phyloP scores from a whole-genome alignment of 2,113 vertebrate genomes.

The Mus spicilegus region DNA sequence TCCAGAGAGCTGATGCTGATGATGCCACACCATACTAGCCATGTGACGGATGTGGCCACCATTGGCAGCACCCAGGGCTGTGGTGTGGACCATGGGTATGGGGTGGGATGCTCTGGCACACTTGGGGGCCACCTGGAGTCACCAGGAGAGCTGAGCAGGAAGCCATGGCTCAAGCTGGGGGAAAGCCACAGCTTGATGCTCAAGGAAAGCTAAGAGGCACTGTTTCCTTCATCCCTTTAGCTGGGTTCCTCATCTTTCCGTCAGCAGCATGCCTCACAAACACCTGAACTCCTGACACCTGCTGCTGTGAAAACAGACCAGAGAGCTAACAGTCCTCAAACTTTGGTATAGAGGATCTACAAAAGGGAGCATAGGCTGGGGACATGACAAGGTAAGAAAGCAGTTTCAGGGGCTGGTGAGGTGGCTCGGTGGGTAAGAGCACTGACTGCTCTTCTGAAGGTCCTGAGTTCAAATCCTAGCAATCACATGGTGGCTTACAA shows the following conservation, averaged over 20 bases:
- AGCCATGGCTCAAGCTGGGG: neutral
- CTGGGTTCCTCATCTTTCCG: neutral
- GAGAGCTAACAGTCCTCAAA: neutral
- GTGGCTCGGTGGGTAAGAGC: too few species aligned
- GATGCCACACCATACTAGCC: slow-evolving; percentile 92
- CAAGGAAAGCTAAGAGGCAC: neutral
- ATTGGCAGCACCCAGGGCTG: slow-evolving; percentile 94
- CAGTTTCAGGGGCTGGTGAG: neutral
- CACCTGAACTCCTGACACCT: neutral
- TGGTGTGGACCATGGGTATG: neutral
- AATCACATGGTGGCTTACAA: too few species aligned
- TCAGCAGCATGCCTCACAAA: neutral
- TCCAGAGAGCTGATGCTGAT: slow-evolving; percentile 93
- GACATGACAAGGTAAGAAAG: neutral
- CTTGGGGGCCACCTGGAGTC: neutral
- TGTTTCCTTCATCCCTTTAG: neutral
- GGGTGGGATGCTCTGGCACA: neutral
- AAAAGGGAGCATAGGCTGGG: neutral
- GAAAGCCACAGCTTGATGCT: neutral
- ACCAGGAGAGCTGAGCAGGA: neutral
- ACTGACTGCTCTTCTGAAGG: too few species aligned
- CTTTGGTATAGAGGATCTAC: neutral
- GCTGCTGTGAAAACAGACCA: neutral
- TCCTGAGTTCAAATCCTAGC: too few species aligned
- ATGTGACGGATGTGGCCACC: slow-evolving; percentile 95